Conservation (phyloP, 2,888 invertebrate genomes). For the Eustalomyia histrio region DNA sequence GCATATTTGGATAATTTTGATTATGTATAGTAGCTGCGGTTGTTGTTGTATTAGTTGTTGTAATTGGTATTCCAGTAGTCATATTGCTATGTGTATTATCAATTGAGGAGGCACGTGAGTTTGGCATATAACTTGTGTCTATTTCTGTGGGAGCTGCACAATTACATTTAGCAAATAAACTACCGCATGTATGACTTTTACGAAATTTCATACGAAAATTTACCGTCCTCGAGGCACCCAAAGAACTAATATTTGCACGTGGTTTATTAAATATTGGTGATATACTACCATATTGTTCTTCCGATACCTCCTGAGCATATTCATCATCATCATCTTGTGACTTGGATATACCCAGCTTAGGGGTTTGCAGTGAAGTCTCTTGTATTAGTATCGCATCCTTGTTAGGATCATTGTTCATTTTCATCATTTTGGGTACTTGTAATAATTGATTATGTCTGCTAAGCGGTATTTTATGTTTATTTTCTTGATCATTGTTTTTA, state of each 20-base stretch:
- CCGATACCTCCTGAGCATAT: slow-evolving; percentile 17
- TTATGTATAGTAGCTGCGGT: slow-evolving; percentile 50
- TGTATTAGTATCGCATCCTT: slow-evolving; percentile 36
- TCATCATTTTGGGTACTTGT: slow-evolving; percentile 44
- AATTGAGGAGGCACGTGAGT: slow-evolving; percentile 56
- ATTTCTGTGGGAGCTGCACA: slow-evolving; percentile 68
- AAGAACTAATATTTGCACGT: slow-evolving; percentile 58
- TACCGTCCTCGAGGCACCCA: slow-evolving; percentile 65
- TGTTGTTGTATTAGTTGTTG: slow-evolving; percentile 24
- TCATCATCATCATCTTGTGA: slow-evolving; percentile 65
- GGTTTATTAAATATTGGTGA: slow-evolving; percentile 59
- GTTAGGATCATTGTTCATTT: slow-evolving; percentile 19
- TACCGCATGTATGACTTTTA: slow-evolving; percentile 76
- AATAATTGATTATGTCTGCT: slow-evolving; percentile 6
- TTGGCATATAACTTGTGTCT: slow-evolving; percentile 30
- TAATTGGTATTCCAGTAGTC: background rate
- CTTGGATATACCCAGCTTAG: slow-evolving; percentile 59
- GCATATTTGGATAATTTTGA: slow-evolving; percentile 46
- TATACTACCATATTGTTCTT: slow-evolving; percentile 65
- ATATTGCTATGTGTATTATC: slow-evolving; percentile 20
- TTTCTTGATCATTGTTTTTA: slow-evolving; percentile 16
- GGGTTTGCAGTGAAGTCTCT: slow-evolving; percentile 22
- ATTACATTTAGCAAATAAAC: slow-evolving; percentile 75
- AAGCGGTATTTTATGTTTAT: slow-evolving; percentile 21
- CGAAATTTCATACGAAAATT: slow-evolving; percentile 72